Evolutionary conservation across 2,113 vertebrate species (phyloP).

Genomic region (Poicephalus meyeri): DNA sequence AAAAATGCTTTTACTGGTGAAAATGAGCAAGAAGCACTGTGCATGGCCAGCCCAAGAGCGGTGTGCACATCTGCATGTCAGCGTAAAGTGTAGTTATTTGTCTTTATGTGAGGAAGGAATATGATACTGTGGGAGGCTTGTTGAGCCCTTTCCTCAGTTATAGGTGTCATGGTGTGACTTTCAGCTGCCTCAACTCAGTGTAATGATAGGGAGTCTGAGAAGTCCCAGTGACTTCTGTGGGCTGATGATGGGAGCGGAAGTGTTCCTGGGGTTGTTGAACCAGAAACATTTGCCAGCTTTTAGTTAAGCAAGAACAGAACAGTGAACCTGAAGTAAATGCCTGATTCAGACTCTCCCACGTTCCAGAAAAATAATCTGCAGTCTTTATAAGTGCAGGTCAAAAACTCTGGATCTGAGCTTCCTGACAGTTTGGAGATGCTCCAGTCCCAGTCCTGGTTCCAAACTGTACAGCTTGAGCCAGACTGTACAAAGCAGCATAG

Average conservation of each 20-base stretch:
- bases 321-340: not conserved
- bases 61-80: not conserved
- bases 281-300: not conserved
- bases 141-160: not conserved
- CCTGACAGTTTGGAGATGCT: not conserved
- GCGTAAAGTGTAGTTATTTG: not conserved
- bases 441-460: not conserved
- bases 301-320: not conserved
- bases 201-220: not conserved
- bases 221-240: not conserved
- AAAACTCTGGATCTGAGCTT: not conserved
- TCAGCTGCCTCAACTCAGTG: accelerated
- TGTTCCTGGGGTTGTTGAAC: not conserved
- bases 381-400: not conserved
- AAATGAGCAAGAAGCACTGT: not conserved
- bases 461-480: not conserved
- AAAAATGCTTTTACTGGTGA: not conserved
- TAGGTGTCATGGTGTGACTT: not conserved
- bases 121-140: not conserved
- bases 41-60: not conserved
- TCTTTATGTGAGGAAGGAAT: not conserved
- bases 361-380: not conserved
- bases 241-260: not conserved
- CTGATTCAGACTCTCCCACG: not conserved
- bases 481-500: not conserved